Percentiles rank a stretch among this genome's conserved stretches.
Conservation (phyloP, 2,797 vertebrate genomes). For the Aythya fuligula region DNA sequence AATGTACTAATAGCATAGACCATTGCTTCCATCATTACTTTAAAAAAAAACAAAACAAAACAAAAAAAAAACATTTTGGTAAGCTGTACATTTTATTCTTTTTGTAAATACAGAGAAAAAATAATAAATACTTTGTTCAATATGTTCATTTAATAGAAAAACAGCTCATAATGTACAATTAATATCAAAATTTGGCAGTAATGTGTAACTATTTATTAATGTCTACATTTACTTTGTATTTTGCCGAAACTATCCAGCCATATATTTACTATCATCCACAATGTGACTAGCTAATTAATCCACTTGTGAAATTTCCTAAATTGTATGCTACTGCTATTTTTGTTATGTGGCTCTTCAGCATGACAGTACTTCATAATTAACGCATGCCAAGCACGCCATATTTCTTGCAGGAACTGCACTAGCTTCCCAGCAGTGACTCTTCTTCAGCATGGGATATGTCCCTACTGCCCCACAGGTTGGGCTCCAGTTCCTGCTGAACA, state of each 20-base stretch:
- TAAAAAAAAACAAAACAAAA: neutral
- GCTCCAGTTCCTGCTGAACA: accelerated
- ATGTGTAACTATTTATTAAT: neutral
- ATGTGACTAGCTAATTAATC: neutral
- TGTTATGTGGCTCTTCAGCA: neutral
- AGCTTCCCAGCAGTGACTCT: neutral
- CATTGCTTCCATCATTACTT: neutral
- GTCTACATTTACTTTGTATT: neutral
- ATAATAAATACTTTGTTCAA: neutral
- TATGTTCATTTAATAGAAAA: neutral
- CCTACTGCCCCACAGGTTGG: neutral
- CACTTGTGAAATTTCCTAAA: neutral
- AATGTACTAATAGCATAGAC: neutral
- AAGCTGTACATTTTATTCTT: neutral
- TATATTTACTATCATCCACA: neutral
- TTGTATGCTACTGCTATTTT: neutral
- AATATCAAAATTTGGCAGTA: constrained; percentile 1
- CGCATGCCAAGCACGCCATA: accelerated
- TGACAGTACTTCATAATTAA: neutral
- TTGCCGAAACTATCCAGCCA: neutral
- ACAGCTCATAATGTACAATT: neutral
- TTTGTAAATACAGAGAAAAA: neutral
- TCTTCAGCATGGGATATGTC: accelerated
- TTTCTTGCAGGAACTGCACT: neutral
- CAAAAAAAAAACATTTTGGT: neutral